Base-by-base conservation (phyloP, 2,797 vertebrate species). In the Pelobates cultripes region DNA sequence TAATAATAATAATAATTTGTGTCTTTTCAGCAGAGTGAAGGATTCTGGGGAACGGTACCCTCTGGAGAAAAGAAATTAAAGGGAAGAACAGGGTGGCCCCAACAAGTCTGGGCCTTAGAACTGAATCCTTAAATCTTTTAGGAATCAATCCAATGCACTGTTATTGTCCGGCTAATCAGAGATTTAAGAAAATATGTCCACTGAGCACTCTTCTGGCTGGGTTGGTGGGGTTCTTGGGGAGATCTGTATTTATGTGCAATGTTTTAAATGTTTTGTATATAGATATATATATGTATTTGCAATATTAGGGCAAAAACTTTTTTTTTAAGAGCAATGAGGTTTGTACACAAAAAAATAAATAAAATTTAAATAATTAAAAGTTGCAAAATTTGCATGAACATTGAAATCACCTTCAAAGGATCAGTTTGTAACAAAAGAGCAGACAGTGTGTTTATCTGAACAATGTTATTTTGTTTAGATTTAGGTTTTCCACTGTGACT, bases 51-150 rank as follows among this genome's bases (percentile, higher is more conserved):
- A 43, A 87, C 94, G 43, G 86, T 93, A 84, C 93, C 92, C 57
- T 89, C 91, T 61, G 95, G 92, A 51, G 93, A 97, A 91, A 98
- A 98, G 93, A 96, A 95, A 90, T 92, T 93, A 86, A 98, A 97
- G 87, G 97, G 96, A 86, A 92, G 97, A 88, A 97, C 97, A 77
- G 96, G 97, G 43, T 98, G 97, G 97, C 96, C 97, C 42, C 97
- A 98, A 94, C 97, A 98, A 92, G 97, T 97, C 89, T 98, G 96
- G 97, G 97, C 97, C 82, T 92, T 98, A 92, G 97, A 98, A 91
- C 91, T 98, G 84, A 97, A 97, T 87, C 97, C 95, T 89, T 98
- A 93, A 96, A 89, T 40, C 55, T 15, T 69, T 41, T 57, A 57
- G 10, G 60, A 45, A 44, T 42, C 17, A 17, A 40, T 28, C 45